Base-by-base conservation (phyloP, 1,140 invertebrate species). In the Steinernema feltiae region DNA sequence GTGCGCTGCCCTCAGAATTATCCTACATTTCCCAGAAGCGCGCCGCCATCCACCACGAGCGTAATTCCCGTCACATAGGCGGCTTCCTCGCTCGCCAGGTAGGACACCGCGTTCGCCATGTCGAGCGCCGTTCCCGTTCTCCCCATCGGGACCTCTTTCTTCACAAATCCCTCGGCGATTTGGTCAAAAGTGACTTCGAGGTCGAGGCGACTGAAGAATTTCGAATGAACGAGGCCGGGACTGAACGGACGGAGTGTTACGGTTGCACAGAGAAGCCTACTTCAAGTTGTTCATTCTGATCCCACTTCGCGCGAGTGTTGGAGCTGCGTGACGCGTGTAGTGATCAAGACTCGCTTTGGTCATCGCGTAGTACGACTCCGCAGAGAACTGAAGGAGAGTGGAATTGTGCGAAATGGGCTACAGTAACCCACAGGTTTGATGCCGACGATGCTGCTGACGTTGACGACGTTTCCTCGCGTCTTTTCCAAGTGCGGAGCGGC, bases 371-470 rank as follows among this genome's bases (percentile, higher is more conserved):
- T 3, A 15, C 15, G 53, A n/a, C 15, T n/a, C 53, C 3, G 7
- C 53, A 21, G 53, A 3, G 24, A 63, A 27, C 53, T 63, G 24
- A 63, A 63, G 24, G 24, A 63, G 41, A 46, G 7, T n/a, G n/a
- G 41, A 7, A 46, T 7, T n/a, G 7, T 7, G n/a, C 41, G n/a
- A n/a, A n/a, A 12, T 7, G n/a, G n/a, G 41, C 41, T n/a, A n/a
- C 7, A 7, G n/a, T n/a, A 46, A 63, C 53, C 15, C 2, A 63
- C 53, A 7, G 53, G 53, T 63, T 63, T 63, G 7, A 93, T 88
- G n/a, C 93, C 93, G 83, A 90, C 91, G 0, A 96, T 92, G 86
- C 93, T 95, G 1, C 93, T 95, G 0, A 96, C 91, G 86, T 96
- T 97, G 0, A 97, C 92, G 81, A 95, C 92, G 78, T 91, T 92